phyloP scores from a whole-genome alignment of 2,888 invertebrate genomes.

The Salpingus planirostris region DNA sequence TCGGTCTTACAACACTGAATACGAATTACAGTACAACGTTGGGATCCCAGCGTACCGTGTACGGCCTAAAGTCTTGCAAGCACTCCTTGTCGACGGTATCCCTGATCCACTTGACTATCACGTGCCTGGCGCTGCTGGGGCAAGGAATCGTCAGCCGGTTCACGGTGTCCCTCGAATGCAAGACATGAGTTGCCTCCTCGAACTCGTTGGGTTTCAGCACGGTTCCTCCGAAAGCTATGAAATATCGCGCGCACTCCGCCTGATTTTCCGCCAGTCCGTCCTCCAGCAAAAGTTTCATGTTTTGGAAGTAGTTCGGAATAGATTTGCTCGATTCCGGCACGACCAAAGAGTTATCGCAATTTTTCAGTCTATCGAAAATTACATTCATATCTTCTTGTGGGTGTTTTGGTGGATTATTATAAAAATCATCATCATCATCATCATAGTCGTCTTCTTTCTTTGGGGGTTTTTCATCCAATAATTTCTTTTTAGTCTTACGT shows the following conservation, averaged over 20 bases:
- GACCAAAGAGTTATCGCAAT: conserved; percentile 52
- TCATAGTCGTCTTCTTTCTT: no score
- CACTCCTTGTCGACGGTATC: conserved; percentile 34
- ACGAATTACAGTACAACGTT: no score
- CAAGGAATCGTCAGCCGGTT: not conserved
- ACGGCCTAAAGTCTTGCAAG: conserved; percentile 29
- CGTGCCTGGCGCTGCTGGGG: conserved; percentile 26
- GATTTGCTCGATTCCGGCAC: conserved; percentile 24
- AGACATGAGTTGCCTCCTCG: conserved; percentile 36
- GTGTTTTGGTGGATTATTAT: no score
- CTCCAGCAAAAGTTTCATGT: conserved; percentile 41
- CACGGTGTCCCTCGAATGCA: conserved; percentile 30
- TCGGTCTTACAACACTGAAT: no score
- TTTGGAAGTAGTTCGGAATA: conserved; percentile 44
- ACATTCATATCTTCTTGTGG: no score
- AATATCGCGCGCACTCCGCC: conserved; percentile 44
- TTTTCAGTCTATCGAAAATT: conserved; percentile 70
- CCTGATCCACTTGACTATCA: conserved; percentile 41
- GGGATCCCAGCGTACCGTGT: conserved; percentile 11
- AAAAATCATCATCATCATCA: no score
- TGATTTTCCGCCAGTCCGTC: conserved; percentile 31
- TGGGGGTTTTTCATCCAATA: no score
- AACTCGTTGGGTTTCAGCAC: conserved; percentile 32
- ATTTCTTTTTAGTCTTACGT: no score
- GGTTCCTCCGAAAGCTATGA: conserved; percentile 54